Evolutionary conservation across 1,140 invertebrate genomes (phyloP).

Genomic region (Acromyrmex charruanus): DNA sequence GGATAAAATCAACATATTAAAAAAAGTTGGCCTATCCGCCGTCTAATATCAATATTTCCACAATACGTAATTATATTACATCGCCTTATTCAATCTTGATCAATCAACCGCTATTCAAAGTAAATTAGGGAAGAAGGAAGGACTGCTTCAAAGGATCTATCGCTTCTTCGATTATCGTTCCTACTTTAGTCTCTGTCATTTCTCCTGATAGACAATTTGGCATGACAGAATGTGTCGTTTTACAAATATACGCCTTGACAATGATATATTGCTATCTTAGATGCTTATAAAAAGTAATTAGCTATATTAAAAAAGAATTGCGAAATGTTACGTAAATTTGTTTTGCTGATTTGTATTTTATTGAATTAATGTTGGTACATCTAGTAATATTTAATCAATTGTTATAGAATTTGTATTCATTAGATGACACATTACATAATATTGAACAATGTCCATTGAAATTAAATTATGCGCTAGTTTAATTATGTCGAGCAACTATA

Average conservation of each 20-base stretch:
- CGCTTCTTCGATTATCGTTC: conserved; percentile 37
- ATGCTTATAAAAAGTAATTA: not conserved
- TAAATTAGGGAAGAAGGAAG: conserved; percentile 68
- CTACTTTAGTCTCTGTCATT: not conserved
- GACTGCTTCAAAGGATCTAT: conserved; percentile 57
- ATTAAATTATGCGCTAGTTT: conserved; percentile 12
- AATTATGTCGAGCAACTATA: conserved; percentile 2
- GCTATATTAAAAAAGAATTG: not conserved
- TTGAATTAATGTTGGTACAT: conserved; percentile 1
- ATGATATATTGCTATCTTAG: not conserved
- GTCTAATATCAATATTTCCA: conserved; percentile 55
- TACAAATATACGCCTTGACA: conserved; percentile 13
- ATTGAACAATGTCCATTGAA: not conserved
- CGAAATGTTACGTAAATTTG: not conserved
- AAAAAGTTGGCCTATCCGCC: conserved; percentile 22
- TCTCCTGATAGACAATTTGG: conserved; percentile 19
- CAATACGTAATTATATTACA: conserved; percentile 69
- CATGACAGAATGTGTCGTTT: conserved; percentile 19
- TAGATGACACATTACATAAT: not conserved
- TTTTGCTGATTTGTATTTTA: conserved; percentile 16
- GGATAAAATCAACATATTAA: conserved; percentile 15
- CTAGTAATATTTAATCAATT: conserved; percentile 17
- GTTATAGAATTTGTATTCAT: conserved; percentile 9
- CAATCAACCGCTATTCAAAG: conserved; percentile 76
- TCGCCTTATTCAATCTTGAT: conserved; percentile 73